These are phyloP conservation scores for Ahaetulla prasina DNA, from an alignment of 2,113 vertebrate species.

Conservation along the genomic window DNA sequence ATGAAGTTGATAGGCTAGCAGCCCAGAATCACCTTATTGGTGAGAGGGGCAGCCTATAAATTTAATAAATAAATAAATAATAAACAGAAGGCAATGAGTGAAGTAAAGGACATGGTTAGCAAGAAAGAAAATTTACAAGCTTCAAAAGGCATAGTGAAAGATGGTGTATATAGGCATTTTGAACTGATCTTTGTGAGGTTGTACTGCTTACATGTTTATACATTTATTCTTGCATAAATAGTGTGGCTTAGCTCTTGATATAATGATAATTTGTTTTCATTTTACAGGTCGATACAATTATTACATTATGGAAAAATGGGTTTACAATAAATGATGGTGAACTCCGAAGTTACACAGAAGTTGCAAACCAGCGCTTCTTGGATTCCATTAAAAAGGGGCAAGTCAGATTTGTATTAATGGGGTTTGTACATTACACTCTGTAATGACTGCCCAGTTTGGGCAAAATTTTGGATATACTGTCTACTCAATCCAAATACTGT, in stretches of 20 bases:
- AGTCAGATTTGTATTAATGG: conserved; percentile 39
- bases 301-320: conserved; percentile 94
- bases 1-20: background rate
- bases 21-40: background rate
- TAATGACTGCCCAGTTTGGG: background rate
- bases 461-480: background rate
- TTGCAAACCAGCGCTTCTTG: conserved; percentile 88
- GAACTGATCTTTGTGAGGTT: background rate
- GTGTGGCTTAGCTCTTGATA: conserved; percentile 9
- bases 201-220: background rate
- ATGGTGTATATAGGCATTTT: background rate
- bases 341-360: conserved; percentile 81
- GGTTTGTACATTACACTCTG: conserved; percentile 5
- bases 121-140: background rate
- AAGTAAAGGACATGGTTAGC: background rate
- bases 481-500: background rate
- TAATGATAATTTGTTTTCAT: conserved; percentile 16
- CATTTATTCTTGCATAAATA: background rate
- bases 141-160: background rate
- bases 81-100: background rate
- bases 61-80: background rate
- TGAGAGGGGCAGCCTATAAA: background rate
- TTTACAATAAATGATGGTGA: conserved; percentile 88
- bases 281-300: conserved; percentile 84
- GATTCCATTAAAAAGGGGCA: conserved; percentile 90